Evolutionary conservation across 2,797 vertebrate genomes (phyloP).

Genomic region (Pterois miles): DNA sequence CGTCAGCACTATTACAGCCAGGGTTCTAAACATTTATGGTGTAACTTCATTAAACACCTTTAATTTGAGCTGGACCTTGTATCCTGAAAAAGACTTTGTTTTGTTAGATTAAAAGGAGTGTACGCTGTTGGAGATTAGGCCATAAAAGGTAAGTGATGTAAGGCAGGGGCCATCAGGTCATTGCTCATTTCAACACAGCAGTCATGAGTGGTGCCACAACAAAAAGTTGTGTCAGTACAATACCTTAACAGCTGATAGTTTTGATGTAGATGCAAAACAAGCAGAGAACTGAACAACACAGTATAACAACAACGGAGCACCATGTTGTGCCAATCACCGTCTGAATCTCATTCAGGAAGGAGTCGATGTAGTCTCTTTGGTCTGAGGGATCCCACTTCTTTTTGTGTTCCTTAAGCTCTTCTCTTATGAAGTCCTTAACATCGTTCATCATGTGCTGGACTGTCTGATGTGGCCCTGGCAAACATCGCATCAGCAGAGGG

Average conservation of each 20-base stretch:
- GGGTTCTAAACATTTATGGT: not conserved
- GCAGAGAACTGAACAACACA: not conserved
- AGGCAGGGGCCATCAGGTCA: too few species aligned
- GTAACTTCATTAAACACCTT: not conserved
- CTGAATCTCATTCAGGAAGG: conserved; percentile 83
- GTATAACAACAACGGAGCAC: not conserved
- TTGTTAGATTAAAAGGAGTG: not conserved
- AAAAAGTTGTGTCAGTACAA: not conserved
- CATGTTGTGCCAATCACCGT: conserved; percentile 60
- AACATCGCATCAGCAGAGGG: conserved; percentile 71
- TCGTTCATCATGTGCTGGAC: conserved; percentile 30
- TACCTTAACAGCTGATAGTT: not conserved
- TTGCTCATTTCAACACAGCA: not conserved
- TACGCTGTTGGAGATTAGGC: not conserved
- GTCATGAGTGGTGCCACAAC: not conserved
- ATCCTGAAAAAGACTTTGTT: not conserved
- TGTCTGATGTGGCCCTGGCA: conserved; percentile 83
- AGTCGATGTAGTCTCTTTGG: conserved; percentile 83
- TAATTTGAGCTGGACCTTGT: not conserved
- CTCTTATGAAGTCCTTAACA: conserved; percentile 60
- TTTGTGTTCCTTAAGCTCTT: conserved; percentile 75
- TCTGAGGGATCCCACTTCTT: conserved; percentile 73
- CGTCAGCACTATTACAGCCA: not conserved
- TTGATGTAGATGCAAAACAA: not conserved
- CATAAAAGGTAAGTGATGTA: not conserved